These are phyloP conservation scores for Barnardius zonarius DNA, from an alignment of 2,113 vertebrate species.

Conservation along the genomic window DNA sequence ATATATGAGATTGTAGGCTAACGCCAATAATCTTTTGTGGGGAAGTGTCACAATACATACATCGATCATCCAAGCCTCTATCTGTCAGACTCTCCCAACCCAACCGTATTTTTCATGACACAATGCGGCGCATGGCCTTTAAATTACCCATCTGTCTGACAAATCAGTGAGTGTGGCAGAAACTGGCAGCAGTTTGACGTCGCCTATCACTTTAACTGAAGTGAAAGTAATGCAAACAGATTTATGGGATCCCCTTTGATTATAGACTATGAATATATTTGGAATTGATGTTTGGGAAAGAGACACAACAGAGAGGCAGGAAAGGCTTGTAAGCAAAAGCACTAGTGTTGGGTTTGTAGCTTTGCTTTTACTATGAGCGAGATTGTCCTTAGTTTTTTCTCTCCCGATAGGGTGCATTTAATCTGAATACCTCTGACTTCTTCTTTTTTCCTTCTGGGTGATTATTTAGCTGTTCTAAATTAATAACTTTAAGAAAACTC, in stretches of 20 bases:
- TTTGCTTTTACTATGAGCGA: neutral
- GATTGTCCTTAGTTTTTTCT: neutral
- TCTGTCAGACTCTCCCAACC: constrained; percentile 43
- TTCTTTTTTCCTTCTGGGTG: neutral
- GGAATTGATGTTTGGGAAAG: constrained; percentile 40
- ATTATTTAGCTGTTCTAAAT: neutral
- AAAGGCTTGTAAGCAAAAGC: constrained; percentile 10
- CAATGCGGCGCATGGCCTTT: constrained; percentile 77
- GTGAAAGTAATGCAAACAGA: constrained; percentile 76
- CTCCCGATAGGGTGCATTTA: neutral
- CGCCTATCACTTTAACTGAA: constrained; percentile 69
- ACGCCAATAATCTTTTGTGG: constrained; percentile 29
- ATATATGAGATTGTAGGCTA: constrained; percentile 26
- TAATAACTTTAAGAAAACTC: neutral
- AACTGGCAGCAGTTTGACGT: constrained; percentile 67
- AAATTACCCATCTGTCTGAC: constrained; percentile 80
- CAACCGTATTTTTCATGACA: constrained; percentile 74
- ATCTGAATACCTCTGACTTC: neutral
- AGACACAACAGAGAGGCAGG: neutral
- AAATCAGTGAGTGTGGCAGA: constrained; percentile 70
- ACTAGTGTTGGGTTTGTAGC: neutral
- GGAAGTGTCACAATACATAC: constrained; percentile 61
- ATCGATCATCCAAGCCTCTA: constrained; percentile 39
- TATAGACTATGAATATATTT: constrained; percentile 61
- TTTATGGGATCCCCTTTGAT: constrained; percentile 70